A percentile compares a stretch with the other conserved stretches of the same genome.
Evolutionary conservation across 2,113 vertebrate genomes (phyloP).

Genomic region (Nothobranchius furzeri): DNA sequence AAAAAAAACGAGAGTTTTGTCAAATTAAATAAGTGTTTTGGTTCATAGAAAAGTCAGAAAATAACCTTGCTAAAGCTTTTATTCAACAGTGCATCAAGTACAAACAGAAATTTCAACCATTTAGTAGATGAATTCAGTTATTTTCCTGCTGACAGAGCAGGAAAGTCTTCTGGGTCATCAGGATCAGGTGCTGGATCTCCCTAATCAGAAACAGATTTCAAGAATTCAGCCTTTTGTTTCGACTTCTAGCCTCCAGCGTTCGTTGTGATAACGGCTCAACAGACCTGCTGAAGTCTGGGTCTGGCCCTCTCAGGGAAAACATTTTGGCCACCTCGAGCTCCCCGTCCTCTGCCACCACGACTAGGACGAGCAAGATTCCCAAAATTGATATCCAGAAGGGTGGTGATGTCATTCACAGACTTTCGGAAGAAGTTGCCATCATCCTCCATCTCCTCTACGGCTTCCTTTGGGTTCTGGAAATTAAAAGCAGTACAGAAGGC

Average conservation of each 20-base stretch:
- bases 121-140: conserved; percentile 25
- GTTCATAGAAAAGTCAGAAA: too few species aligned
- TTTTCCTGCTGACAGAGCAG: conserved; percentile 80
- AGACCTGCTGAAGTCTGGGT: conserved; percentile 61
- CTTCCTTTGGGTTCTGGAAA: conserved; percentile 46
- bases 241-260: too few species aligned
- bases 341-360: conserved; percentile 82
- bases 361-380: conserved; percentile 85
- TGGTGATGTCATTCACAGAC: conserved; percentile 93
- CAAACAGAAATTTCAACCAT: conserved; percentile 33
- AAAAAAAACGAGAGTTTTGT: too few species aligned
- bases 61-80: conserved; percentile 61
- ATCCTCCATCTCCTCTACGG: conserved; percentile 64
- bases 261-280: background rate
- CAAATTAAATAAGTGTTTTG: too few species aligned
- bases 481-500: background rate
- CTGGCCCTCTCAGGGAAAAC: conserved; percentile 60
- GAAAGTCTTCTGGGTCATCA: conserved; percentile 93
- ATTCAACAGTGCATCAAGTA: conserved; percentile 52
- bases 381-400: conserved; percentile 93
- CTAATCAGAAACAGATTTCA: conserved; percentile 18
- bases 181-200: conserved; percentile 84
- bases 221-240: background rate
- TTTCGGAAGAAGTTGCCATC: conserved; percentile 82
- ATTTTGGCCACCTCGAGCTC: conserved; percentile 78